Evolutionary conservation across 2,113 vertebrate species (phyloP).

Genomic region (Esox niger): DNA sequence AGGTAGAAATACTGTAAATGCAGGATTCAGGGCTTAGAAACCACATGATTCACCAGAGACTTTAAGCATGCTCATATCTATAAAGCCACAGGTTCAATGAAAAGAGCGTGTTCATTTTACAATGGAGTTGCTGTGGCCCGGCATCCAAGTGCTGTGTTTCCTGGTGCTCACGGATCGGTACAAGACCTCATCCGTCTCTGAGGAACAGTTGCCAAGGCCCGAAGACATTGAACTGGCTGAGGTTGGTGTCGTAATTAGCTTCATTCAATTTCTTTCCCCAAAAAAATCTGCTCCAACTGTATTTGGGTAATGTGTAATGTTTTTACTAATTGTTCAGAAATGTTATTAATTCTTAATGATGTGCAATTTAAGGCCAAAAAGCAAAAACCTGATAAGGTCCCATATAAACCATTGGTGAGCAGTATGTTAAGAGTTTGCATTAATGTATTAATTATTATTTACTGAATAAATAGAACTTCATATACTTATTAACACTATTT

Average conservation of each 20-base stretch:
- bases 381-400: too few species aligned
- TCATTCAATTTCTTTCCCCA: neutral
- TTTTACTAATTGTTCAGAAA: too few species aligned
- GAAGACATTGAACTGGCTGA: slow-evolving; percentile 59
- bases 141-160: slow-evolving; percentile 41
- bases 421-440: too few species aligned
- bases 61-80: slow-evolving; percentile 42
- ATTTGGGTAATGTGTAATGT: too few species aligned
- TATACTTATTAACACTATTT: too few species aligned
- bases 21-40: slow-evolving; percentile 16
- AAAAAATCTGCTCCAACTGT: neutral
- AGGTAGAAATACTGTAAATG: slow-evolving; percentile 37
- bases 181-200: slow-evolving; percentile 44
- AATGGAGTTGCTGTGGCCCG: slow-evolving; percentile 52
- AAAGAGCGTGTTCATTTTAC: slow-evolving; percentile 33
- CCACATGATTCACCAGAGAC: slow-evolving; percentile 32
- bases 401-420: too few species aligned
- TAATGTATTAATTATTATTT: too few species aligned
- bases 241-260: slow-evolving; percentile 47
- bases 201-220: slow-evolving; percentile 21
- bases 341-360: too few species aligned
- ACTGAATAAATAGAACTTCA: too few species aligned
- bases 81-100: slow-evolving; percentile 37
- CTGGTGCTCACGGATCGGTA: slow-evolving; percentile 36
- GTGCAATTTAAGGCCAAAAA: too few species aligned